Evolutionary conservation across 2,888 invertebrate species (phyloP), one percentile per base, ranked within the genome.

Genomic region (Ormyrus rosae): DNA sequence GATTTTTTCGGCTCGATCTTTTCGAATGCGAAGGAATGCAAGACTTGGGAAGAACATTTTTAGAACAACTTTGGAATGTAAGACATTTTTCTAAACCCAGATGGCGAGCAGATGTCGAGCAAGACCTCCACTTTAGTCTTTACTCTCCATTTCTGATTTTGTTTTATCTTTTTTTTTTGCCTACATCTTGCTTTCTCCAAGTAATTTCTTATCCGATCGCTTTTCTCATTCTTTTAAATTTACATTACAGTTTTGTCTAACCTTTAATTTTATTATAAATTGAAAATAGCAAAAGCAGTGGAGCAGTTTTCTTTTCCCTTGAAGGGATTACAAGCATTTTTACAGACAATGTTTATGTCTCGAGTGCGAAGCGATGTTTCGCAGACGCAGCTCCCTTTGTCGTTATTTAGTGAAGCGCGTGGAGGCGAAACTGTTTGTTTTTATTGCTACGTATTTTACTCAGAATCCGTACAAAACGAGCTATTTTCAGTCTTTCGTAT

Each of bases 11-110:
- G 34, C 0, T 34, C 34, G 9, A 34, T 51, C 19, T 55, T 60
- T 51, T n/a, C 60, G 13, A 67, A 67, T 51, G 50, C 45, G 5
- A 6, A 60, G 48, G 46, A 73, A 73, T 64, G 45, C 48, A 48
- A 19, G 55, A 19, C 50, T 60, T 50, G n/a, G 5, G 45, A 72
- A n/a, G 10, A 19, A 55, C 34, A 48, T 65, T 78, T 79, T 79
- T 61, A 61, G 50, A 78, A 45, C 58, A 9, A 5, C 50, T 4
- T 19, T 82, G 84, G 86, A 85, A 87, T 86, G 86, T 83, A 84
- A 87, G 85, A 84, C 86, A 89, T 89, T 88, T 89, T 88, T 88
- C 87, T 86, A 88, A 88, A 87, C 87, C 86, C 89, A 88, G 88
- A 80, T 89, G 88, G 87, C 86, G 85, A 88, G 86, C 89, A 89